Evolutionary conservation across 2,888 invertebrate species (phyloP).

Genomic region (Schizaphis graminum): DNA sequence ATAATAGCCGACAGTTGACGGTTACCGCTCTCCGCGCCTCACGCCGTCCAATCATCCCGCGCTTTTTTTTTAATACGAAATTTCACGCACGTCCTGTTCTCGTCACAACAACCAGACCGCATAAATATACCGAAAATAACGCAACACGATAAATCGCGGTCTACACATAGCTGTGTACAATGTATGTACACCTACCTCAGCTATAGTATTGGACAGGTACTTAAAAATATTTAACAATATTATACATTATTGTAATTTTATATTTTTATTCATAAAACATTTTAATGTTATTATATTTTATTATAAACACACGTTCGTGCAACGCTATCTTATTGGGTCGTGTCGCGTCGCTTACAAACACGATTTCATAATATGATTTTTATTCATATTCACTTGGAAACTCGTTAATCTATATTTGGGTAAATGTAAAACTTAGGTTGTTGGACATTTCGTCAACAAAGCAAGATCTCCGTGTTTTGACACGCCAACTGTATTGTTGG

Average conservation of each 20-base stretch:
- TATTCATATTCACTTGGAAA: not conserved
- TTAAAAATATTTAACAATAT: not conserved
- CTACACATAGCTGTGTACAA: not conserved
- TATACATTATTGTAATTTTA: too few relatives aligned
- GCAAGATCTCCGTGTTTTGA: not conserved
- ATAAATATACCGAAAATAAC: not conserved
- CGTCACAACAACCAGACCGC: slow-evolving; percentile 1
- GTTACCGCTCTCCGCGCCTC: not conserved
- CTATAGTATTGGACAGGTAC: not conserved
- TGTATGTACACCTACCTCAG: not conserved
- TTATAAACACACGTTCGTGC: not conserved
- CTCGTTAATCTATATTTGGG: not conserved
- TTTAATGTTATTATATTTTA: not conserved
- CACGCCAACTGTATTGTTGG: not conserved
- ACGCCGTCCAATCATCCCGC: not conserved
- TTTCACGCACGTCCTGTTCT: slow-evolving; percentile 45
- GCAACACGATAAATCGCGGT: not conserved
- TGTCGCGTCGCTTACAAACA: not conserved
- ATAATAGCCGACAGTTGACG: not conserved
- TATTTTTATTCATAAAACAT: not conserved
- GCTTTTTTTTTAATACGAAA: slow-evolving; percentile 36
- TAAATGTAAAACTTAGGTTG: not conserved
- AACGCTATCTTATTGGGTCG: not conserved
- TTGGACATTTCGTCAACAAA: not conserved
- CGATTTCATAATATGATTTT: not conserved